Conservation (phyloP, 2,113 vertebrate genomes). For the Otus sunia region DNA sequence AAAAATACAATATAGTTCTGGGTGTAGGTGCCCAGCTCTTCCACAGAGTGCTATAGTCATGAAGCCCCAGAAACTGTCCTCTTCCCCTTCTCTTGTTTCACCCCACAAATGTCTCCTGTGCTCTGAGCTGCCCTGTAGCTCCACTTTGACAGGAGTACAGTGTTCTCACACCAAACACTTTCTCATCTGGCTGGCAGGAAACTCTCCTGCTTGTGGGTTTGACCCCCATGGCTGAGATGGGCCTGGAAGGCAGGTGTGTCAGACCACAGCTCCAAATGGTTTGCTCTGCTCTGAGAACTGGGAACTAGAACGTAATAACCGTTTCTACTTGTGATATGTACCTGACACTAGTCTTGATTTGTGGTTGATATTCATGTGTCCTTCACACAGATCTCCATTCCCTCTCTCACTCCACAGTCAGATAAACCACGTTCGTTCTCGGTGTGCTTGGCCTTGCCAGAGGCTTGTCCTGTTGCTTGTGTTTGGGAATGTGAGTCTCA, state of each 20-base stretch:
- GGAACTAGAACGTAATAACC: neutral
- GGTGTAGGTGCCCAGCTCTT: neutral
- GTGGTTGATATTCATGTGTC: neutral
- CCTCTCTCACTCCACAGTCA: neutral
- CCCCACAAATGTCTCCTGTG: neutral
- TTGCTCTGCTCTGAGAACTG: neutral
- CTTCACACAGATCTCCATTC: neutral
- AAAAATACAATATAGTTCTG: neutral
- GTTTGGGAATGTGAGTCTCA: neutral
- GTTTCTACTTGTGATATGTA: neutral
- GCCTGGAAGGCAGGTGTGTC: neutral
- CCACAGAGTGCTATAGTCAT: neutral
- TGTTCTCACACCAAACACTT: neutral
- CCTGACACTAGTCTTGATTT: neutral
- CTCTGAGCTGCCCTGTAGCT: neutral
- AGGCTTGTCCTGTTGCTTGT: neutral
- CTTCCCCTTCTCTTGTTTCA: neutral
- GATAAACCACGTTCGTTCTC: neutral
- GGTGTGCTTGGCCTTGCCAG: neutral
- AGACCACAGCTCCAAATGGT: neutral
- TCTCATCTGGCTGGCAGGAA: neutral
- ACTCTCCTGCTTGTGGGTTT: neutral
- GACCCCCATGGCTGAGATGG: neutral
- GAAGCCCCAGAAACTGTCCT: neutral
- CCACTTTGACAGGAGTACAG: neutral